Evolutionary conservation across 1,140 invertebrate genomes (phyloP).

Genomic region (Acyrthosiphon pisum): DNA sequence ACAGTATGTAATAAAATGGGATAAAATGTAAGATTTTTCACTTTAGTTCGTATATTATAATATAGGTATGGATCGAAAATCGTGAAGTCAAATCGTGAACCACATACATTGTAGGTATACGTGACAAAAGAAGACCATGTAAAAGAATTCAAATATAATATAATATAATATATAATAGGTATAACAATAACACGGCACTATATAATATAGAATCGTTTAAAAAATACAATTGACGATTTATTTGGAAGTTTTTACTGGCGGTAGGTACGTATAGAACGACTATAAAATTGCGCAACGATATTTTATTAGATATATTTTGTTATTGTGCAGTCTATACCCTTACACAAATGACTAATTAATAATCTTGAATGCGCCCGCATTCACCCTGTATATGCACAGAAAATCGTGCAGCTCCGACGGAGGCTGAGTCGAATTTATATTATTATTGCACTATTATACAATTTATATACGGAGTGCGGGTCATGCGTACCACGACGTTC

Average conservation of each 20-base stretch:
- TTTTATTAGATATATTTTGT: background rate
- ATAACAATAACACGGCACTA: background rate
- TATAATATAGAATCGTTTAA: conserved; percentile 16
- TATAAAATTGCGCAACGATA: background rate
- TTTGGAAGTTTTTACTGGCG: background rate
- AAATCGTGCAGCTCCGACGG: too few species aligned
- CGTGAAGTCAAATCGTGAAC: background rate
- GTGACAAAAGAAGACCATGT: background rate
- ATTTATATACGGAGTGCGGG: background rate
- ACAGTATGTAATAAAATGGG: background rate
- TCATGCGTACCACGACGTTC: background rate
- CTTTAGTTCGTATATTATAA: background rate
- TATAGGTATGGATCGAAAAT: background rate
- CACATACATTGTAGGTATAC: background rate
- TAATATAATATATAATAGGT: background rate
- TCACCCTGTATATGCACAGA: background rate
- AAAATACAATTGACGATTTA: background rate
- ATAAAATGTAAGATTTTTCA: background rate
- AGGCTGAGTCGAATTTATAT: background rate
- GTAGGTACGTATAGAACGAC: background rate
- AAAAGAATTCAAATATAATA: background rate
- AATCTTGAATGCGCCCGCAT: background rate
- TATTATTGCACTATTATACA: background rate
- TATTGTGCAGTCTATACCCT: background rate
- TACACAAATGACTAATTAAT: conserved; percentile 33